Conservation (phyloP, 1,140 invertebrate species). For the Orussus abietinus region DNA sequence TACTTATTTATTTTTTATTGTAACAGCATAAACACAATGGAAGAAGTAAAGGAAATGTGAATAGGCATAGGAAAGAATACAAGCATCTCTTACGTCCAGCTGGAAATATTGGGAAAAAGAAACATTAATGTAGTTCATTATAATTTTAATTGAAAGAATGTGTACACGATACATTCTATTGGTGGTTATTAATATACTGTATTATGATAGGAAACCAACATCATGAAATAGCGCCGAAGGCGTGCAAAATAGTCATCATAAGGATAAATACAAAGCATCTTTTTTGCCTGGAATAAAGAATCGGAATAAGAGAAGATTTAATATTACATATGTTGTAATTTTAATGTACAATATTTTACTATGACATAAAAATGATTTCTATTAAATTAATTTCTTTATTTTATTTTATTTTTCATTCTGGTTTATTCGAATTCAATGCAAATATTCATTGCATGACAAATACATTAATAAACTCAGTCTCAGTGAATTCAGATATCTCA, state of each 20-base stretch:
- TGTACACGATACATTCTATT: too few relatives aligned
- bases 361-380: too few relatives aligned
- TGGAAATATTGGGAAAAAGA: slow-evolving; percentile 41
- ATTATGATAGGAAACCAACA: too few relatives aligned
- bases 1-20: slow-evolving; percentile 13
- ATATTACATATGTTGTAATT: slow-evolving; percentile 10
- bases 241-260: not conserved
- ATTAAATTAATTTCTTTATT: too few relatives aligned
- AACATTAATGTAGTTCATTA: slow-evolving; percentile 16
- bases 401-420: slow-evolving; percentile 16
- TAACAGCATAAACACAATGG: slow-evolving; percentile 16
- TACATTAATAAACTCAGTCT: too few relatives aligned
- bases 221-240: too few relatives aligned
- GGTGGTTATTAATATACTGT: too few relatives aligned
- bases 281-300: too few relatives aligned
- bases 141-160: slow-evolving; percentile 13
- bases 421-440: too few relatives aligned
- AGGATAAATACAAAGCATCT: not conserved
- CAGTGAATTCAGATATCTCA: slow-evolving; percentile 24
- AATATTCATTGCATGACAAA: too few relatives aligned
- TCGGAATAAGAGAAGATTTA: not conserved
- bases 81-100: slow-evolving; percentile 69
- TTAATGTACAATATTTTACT: too few relatives aligned
- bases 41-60: slow-evolving; percentile 36
- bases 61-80: slow-evolving; percentile 69